These are phyloP conservation scores for Megaceryle alcyon DNA, from an alignment of 2,797 vertebrate genomes.

Conservation along the genomic window DNA sequence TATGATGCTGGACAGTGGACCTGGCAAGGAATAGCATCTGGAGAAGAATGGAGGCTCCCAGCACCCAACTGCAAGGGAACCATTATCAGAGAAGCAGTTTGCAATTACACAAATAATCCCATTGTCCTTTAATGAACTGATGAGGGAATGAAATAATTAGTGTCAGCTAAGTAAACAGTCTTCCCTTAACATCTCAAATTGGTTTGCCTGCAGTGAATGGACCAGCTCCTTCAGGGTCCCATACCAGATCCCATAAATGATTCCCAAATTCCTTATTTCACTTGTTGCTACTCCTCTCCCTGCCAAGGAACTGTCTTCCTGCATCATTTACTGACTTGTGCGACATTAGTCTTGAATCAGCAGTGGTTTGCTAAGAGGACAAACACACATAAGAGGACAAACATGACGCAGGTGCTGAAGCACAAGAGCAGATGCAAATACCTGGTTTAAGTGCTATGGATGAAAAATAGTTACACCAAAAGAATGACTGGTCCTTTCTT, in stretches of 20 bases:
- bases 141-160: not conserved
- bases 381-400: not conserved
- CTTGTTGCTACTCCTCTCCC: not conserved
- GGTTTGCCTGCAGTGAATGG: not conserved
- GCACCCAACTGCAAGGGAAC: not conserved
- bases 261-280: not conserved
- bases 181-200: not conserved
- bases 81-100: fast-evolving
- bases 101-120: not conserved
- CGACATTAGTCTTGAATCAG: not conserved
- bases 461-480: not conserved
- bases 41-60: not conserved
- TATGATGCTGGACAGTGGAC: fast-evolving
- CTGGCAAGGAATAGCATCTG: not conserved
- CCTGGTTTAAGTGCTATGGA: not conserved
- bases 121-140: fast-evolving
- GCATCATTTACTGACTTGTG: not conserved
- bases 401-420: not conserved
- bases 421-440: fast-evolving
- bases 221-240: not conserved
- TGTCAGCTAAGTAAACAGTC: not conserved
- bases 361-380: not conserved
- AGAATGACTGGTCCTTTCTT: not conserved
- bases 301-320: fast-evolving
- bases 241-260: not conserved